Evolutionary conservation across 2,888 invertebrate genomes (phyloP).

Genomic region (Lasioglossum oenotherae): DNA sequence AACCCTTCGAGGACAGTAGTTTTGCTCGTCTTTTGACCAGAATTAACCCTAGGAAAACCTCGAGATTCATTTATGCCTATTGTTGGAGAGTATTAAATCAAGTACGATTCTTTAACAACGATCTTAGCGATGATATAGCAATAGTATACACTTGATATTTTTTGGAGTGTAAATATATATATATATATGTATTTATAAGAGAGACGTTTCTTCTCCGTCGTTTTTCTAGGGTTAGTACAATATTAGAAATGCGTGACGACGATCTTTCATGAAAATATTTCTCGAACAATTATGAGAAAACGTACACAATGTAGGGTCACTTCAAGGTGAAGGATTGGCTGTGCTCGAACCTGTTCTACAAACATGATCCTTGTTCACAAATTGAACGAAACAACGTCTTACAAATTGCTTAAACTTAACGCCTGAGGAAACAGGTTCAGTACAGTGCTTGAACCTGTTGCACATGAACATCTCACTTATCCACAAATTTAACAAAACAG

Average conservation of each 20-base stretch:
- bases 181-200: background rate
- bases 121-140: background rate
- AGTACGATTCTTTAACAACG: background rate
- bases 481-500: background rate
- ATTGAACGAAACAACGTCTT: background rate
- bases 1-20: background rate
- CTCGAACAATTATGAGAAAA: background rate
- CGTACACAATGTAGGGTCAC: background rate
- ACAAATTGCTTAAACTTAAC: background rate
- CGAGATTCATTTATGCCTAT: background rate
- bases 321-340: background rate
- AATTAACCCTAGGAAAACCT: constrained; percentile 1
- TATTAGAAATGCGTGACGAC: background rate
- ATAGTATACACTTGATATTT: background rate
- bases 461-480: background rate
- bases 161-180: background rate
- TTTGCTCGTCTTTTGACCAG: background rate
- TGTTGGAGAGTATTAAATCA: background rate
- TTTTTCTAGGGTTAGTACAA: background rate
- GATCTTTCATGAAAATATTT: background rate
- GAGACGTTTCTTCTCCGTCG: background rate
- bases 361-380: background rate
- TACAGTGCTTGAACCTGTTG: background rate
- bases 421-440: background rate
- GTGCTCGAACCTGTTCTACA: background rate